Percentiles rank a stretch among this genome's conserved stretches.
These are phyloP conservation scores for Apamea epomidion DNA, from an alignment of 2,888 invertebrate species.

Conservation along the genomic window DNA sequence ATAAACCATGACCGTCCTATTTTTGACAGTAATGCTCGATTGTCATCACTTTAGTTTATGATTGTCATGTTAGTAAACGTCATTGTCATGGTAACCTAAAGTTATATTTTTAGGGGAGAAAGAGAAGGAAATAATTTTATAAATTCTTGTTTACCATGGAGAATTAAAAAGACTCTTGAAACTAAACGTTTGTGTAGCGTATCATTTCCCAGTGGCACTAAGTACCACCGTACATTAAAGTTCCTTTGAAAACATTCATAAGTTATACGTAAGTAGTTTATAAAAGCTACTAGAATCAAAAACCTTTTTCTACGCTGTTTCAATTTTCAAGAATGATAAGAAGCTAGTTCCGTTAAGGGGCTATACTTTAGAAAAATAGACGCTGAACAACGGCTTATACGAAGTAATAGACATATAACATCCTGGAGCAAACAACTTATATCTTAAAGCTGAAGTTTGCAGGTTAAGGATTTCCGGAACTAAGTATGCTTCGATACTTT, in stretches of 20 bases:
- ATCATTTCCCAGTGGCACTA: background rate
- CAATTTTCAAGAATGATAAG: slow-evolving; percentile 12
- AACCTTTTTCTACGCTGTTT: slow-evolving; percentile 1
- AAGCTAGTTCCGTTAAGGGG: background rate
- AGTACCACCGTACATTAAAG: background rate
- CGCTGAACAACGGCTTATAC: slow-evolving; percentile 21
- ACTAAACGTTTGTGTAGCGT: background rate
- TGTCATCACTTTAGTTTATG: too few relatives aligned
- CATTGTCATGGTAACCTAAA: slow-evolving; percentile 53
- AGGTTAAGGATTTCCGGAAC: slow-evolving; percentile 16
- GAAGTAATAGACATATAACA: slow-evolving; percentile 36
- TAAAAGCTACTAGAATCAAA: background rate
- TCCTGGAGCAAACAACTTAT: slow-evolving; percentile 36
- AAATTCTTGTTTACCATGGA: slow-evolving; percentile 18
- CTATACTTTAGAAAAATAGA: slow-evolving; percentile 19
- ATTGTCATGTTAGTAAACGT: slow-evolving; percentile 51
- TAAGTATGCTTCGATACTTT: slow-evolving; percentile 20
- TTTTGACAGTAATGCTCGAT: slow-evolving; percentile 31
- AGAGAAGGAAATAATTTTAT: background rate
- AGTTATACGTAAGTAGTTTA: background rate
- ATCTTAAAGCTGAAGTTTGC: slow-evolving; percentile 23
- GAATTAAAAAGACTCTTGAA: background rate
- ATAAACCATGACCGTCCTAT: slow-evolving; percentile 37
- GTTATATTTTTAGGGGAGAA: slow-evolving; percentile 10
- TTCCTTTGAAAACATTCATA: background rate